Evolutionary conservation across 92 coral and sea anemone genomes (phyloP).

Genomic region (Ricordea florida): DNA sequence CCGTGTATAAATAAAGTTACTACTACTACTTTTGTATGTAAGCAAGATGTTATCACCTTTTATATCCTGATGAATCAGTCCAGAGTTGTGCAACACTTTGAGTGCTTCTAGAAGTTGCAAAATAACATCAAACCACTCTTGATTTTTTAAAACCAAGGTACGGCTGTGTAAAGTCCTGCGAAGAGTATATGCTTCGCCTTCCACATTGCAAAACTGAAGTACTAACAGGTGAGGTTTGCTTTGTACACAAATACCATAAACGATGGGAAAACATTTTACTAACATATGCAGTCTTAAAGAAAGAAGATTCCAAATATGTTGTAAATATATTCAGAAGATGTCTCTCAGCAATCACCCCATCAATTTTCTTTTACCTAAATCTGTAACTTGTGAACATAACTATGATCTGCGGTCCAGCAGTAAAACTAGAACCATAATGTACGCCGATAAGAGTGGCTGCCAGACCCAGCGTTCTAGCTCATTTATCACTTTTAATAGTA

Average conservation of each 20-base stretch:
- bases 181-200: slow-evolving; percentile 27
- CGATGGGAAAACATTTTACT: not conserved
- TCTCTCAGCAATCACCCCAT: no score
- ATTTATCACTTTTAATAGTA: no score
- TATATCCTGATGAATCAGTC: slow-evolving; percentile 28
- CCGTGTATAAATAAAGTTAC: no score
- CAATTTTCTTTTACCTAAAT: no score
- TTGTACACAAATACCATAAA: slow-evolving; percentile 16
- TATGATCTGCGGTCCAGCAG: no score
- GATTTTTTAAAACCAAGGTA: not conserved
- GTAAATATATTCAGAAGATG: no score
- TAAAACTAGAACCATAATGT: no score
- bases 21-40: slow-evolving; percentile 12
- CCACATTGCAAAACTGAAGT: slow-evolving; percentile 13
- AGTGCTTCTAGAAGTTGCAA: slow-evolving; percentile 19
- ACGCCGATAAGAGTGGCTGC: no score
- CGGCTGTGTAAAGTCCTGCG: slow-evolving; percentile 21
- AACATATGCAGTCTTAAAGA: no score
- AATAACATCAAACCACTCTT: slow-evolving; percentile 17
- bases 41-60: slow-evolving; percentile 26
- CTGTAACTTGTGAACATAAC: no score
- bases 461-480: no score
- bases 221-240: slow-evolving; percentile 29
- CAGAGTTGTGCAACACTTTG: slow-evolving; percentile 13
- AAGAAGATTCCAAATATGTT: no score